Evolutionary conservation across 2,888 invertebrate genomes (phyloP), one percentile per base, ranked within the genome.

Genomic region (Sarcophaga rosellei): DNA sequence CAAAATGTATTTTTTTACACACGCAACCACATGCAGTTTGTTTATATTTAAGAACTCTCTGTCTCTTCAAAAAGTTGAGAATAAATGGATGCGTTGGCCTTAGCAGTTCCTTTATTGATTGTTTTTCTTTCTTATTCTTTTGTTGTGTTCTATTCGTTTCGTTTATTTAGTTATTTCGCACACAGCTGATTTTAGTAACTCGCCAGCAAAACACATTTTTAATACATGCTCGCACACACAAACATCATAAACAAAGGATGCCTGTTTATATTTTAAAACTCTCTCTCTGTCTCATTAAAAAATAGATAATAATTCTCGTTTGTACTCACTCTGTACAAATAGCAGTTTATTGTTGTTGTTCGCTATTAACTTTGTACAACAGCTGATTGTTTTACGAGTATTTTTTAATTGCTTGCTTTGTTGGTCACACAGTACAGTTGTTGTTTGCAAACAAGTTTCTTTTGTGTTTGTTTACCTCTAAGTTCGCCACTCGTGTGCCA

Each of bases 401-500:
- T 66, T 53, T 53, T 53, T 53, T 53, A 2, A 12, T 53, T 53
- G 53, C 17, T 17, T 12, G 17, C 15, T 11, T 47, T 15, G 15
- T 47, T 47, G 11, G 12, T 47, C 47, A 47, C 53, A 17, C 17
- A 17, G 12, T 53, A 4, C 53, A 15, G 53, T 45, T n/a, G 44
- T 61, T 62, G 62, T 75, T 75, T 53, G 57, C 75, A 65, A 75
- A 75, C 75, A 65, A 75, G 65, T 65, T 77, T 68, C n/a, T n/a
- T 63, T 53, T 35, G 35, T 35, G 2, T 35, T 53, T 53, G 53
- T 53, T 53, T 53, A 15, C 10, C 53, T 53, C 17, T 53, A 15
- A 8, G 5, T 4, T 53, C 17, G 35, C 35, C 35, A 35, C 35
- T 35, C 35, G 35, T 35, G 35, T 35, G 8, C 8, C 0, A 2